Evolutionary conservation across 2,888 invertebrate species (phyloP).

Genomic region (Brenthis ino): DNA sequence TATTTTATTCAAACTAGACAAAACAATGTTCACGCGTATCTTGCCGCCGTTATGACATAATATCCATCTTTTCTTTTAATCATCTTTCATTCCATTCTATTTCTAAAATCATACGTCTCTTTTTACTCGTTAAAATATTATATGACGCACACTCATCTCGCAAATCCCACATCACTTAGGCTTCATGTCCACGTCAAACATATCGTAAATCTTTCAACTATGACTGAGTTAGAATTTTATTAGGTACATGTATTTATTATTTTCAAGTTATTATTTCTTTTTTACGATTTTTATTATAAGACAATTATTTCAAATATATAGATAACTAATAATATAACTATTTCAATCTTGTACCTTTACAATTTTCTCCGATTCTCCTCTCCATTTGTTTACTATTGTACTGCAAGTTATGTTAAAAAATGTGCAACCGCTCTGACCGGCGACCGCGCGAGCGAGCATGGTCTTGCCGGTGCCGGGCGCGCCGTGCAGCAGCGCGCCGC

Average conservation of each 20-base stretch:
- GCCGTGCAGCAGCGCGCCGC: constrained; percentile 85
- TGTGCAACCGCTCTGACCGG: constrained; percentile 89
- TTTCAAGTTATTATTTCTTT: neutral
- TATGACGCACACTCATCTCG: no score
- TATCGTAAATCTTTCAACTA: no score
- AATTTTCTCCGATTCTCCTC: constrained; percentile 97
- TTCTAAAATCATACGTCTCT: no score
- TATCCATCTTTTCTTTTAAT: no score
- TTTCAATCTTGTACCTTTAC: constrained; percentile 82
- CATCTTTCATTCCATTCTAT: no score
- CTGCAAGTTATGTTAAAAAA: constrained; percentile 96
- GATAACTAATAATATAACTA: neutral
- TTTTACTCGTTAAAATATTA: no score
- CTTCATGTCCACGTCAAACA: no score
- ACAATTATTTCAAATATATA: neutral
- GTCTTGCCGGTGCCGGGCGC: constrained; percentile 93
- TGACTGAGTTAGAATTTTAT: no score
- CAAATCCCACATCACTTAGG: no score
- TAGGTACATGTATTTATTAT: neutral
- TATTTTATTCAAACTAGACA: no score
- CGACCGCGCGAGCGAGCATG: constrained; percentile 93
- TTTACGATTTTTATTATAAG: neutral
- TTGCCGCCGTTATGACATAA: no score
- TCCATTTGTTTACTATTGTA: constrained; percentile 96
- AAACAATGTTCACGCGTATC: no score